Percentiles rank a stretch among this genome's conserved stretches.
Conservation (phyloP, 2,888 invertebrate species). For the Belgica antarctica region DNA sequence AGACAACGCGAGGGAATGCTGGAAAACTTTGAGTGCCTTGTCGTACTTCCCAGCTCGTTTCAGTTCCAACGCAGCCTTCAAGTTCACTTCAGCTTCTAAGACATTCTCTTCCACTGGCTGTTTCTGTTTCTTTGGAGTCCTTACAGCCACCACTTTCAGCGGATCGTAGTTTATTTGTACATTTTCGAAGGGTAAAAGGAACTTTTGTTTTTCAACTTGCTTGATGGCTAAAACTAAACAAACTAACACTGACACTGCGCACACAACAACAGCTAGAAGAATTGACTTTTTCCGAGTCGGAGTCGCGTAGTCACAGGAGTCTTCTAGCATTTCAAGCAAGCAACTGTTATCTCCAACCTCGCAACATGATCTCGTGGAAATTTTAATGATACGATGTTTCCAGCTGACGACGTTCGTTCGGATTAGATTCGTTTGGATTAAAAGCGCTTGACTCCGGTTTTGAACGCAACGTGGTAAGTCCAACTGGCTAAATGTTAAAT, state of each 20-base stretch:
- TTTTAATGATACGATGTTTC: too few species aligned
- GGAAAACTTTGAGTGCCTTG: constrained; percentile 80
- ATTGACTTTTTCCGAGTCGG: constrained; percentile 18
- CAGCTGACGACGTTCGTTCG: too few species aligned
- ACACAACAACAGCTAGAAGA: not conserved
- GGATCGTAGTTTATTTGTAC: constrained; percentile 30
- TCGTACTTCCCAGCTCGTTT: constrained; percentile 75
- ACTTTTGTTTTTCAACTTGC: constrained; percentile 25
- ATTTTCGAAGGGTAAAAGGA: not conserved
- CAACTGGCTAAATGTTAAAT: too few species aligned
- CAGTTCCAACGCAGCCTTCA: constrained; percentile 83
- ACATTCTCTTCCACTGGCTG: constrained; percentile 3
- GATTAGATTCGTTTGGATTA: too few species aligned
- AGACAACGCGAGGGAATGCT: constrained; percentile 87
- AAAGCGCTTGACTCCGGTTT: too few species aligned
- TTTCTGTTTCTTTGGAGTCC: not conserved
- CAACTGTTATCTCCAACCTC: too few species aligned
- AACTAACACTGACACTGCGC: not conserved
- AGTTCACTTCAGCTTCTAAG: constrained; percentile 76
- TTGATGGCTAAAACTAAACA: too few species aligned
- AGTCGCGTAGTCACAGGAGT: too few species aligned
- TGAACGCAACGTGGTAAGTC: too few species aligned
- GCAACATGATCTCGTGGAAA: too few species aligned
- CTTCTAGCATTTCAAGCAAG: too few species aligned
- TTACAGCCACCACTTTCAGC: not conserved